These are phyloP conservation scores for Lophius piscatorius DNA, from an alignment of 2,113 vertebrate genomes.

Conservation along the genomic window DNA sequence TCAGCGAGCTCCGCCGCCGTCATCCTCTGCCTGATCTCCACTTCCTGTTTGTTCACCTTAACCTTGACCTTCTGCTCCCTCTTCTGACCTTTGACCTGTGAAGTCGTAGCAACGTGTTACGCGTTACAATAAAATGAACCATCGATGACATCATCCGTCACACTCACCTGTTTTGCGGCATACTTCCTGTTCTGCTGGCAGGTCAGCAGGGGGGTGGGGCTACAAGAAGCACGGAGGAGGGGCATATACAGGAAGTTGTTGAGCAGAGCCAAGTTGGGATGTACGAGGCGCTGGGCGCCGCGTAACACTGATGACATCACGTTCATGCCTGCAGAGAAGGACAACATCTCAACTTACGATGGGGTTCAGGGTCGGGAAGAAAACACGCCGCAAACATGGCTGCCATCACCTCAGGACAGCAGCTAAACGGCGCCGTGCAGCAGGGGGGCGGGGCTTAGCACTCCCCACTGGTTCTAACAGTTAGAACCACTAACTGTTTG, in stretches of 20 bases:
- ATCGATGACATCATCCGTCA: background rate
- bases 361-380: no score
- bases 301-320: slow-evolving; percentile 57
- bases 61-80: slow-evolving; percentile 58
- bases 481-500: no score
- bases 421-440: no score
- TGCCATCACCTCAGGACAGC: no score
- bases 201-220: slow-evolving; percentile 14
- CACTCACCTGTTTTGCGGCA: slow-evolving; percentile 57
- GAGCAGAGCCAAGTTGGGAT: background rate
- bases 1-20: slow-evolving; percentile 80
- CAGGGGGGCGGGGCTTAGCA: no score
- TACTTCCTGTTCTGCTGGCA: slow-evolving; percentile 28
- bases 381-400: no score
- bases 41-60: slow-evolving; percentile 80
- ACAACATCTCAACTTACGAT: background rate
- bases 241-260: slow-evolving; percentile 8
- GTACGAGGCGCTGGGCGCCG: slow-evolving; percentile 9
- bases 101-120: background rate
- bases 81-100: slow-evolving; percentile 66
- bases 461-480: no score
- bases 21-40: slow-evolving; percentile 86
- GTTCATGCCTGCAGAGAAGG: slow-evolving; percentile 46
- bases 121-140: no score
- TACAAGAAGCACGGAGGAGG: background rate